Evolutionary conservation across 2,888 invertebrate species (phyloP), one percentile per base, ranked within the genome.

Genomic region (Patella ulyssiponensis): DNA sequence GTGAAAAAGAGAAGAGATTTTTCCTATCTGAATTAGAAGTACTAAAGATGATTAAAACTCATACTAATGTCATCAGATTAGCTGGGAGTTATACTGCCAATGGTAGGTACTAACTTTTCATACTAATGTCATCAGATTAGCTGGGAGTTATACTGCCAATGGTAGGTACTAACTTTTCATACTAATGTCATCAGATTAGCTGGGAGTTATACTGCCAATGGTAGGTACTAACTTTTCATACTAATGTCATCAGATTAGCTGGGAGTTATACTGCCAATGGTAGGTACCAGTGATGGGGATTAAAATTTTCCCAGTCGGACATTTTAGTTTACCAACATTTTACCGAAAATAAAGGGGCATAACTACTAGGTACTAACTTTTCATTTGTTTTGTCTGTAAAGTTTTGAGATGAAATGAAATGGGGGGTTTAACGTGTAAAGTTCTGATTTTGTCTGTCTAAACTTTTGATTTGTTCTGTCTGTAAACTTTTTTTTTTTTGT

Each of bases 21-120:
- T 89, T 88, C 78, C 81, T 86, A 14, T 86, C 86, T 9, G 88
- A 89, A 76, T 80, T 89, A 79, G 88, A 88, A 78, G 88, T 89
- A 9, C 70, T 88, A 80, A 89, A 89, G 79, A 87, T 88, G 81
- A 77, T 88, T 72, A 87, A 87, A 53, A 80, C 87, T 15, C 88
- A 89, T 73, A 84, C 84, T 17, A 88, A 88, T 83, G 82, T 89
- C n/a, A 81, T 88, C 53, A 82, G 85, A 11, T 81, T 89, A 23
- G 87, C 88, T 54, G 89, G 87, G 33, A 88, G 88, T 79, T 89
- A 88, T 74, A 89, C 88, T n/a, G 82, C 85, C 2, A 86, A 85
- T 80, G 88, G 89, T 88, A 80, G 79, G 78, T 77, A 12, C 76
- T 88, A 74, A 87, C 88, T 44, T 80, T 86, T 15, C 87, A 88